Base-by-base conservation (phyloP, 2,113 vertebrate species). In the Catagonus wagneri region DNA sequence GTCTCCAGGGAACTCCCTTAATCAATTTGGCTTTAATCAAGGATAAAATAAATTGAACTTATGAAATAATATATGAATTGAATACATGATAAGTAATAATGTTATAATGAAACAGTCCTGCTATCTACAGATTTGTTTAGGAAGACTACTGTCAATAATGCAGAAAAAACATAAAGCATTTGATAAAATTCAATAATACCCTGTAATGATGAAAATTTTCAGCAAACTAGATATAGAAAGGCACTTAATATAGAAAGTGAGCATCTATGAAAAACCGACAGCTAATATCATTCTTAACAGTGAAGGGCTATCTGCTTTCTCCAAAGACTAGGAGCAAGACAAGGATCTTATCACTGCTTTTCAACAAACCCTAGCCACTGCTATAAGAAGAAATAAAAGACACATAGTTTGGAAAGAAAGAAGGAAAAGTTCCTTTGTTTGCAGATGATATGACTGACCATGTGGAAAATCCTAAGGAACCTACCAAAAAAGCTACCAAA, bases 131-230 rank as follows among this genome's bases (percentile, higher is more conserved):
- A 34, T 81, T 61, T 87, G 76, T 74, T 83, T 32, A 60, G 29
- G 54, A 89, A 83, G 6, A 91, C 34, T 76, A 19, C 15, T 27
- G 71, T 36, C 75, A 83, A 80, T 4, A 90, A 95, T 81, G 2
- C 27, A 84, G 20, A 89, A 94, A 93, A 86, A 44, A 83, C 15
- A 89, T 92, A 93, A 86, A 52, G n/a, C 32, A 89, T 25, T 3
- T 89, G 44, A 65, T n/a, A 92, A 92, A 93, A 93, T 80, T 80
- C 36, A 95, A 17, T 61, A 96, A 36, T 61, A 96, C 14, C 9
- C 34, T 89, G 60, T 79, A 36, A 91, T 80, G n/a, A 84, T 74
- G 56, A 83, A 96, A 89, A 83, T 63, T n/a, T 34, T 83, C 74
- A 92, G 68, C 60, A 83, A 83, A 83, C 32, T 22, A 92, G 32